Conservation (phyloP, 2,888 invertebrate genomes). For the Trypoxylon attenuatum region DNA sequence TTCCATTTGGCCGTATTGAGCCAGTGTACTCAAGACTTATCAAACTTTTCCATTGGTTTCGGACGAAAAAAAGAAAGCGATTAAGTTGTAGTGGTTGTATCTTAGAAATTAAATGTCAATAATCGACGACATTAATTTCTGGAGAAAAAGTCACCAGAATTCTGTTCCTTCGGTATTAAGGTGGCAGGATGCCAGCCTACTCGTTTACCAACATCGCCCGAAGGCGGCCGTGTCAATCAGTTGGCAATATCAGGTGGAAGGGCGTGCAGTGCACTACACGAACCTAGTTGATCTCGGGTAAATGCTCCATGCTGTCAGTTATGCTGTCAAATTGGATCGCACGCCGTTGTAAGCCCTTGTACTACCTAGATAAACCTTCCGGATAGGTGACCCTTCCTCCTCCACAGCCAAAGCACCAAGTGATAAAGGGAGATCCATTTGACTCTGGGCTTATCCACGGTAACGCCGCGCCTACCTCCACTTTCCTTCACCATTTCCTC, state of each 20-base stretch:
- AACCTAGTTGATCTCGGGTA: conserved; percentile 35
- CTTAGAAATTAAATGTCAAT: too few species aligned
- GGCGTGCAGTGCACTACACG: conserved; percentile 28
- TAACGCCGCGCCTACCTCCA: background rate
- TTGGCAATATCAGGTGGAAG: conserved; percentile 27
- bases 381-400: conserved; percentile 22
- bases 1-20: too few species aligned
- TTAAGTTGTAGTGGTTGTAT: too few species aligned
- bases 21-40: too few species aligned
- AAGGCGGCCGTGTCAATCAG: conserved; percentile 37
- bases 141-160: too few species aligned
- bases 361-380: conserved; percentile 42
- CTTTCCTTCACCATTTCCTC: background rate
- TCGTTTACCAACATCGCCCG: conserved; percentile 17
- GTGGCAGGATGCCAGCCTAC: conserved; percentile 5
- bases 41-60: too few species aligned
- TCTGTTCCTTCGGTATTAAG: background rate
- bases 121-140: too few species aligned
- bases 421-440: conserved; percentile 49
- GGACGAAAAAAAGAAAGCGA: too few species aligned
- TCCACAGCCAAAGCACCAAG: too few species aligned
- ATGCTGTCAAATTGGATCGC: conserved; percentile 45
- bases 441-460: conserved; percentile 44
- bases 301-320: conserved; percentile 47
- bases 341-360: conserved; percentile 37